A percentile compares a stretch with the other conserved stretches of the same genome.
Evolutionary conservation across 2,888 invertebrate genomes (phyloP).

Genomic region (Acanthosepion esculentum): DNA sequence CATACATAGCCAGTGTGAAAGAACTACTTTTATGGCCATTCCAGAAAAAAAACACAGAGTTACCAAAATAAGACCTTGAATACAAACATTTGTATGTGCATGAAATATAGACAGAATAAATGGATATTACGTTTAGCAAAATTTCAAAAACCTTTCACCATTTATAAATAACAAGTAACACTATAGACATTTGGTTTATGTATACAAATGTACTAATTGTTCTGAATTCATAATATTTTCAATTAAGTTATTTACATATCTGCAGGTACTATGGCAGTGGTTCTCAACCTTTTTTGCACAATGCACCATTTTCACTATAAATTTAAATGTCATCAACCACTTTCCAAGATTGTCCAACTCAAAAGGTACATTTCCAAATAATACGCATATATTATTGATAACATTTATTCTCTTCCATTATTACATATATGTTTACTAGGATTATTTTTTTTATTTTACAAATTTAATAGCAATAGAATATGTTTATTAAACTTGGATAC

Average conservation of each 20-base stretch:
- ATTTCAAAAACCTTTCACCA: slow-evolving; percentile 17
- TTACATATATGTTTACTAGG: no score
- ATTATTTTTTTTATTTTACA: no score
- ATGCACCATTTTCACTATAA: no score
- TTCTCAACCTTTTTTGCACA: no score
- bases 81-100: slow-evolving; percentile 33
- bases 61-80: slow-evolving; percentile 33
- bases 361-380: no score
- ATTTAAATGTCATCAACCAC: no score
- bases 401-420: no score
- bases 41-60: neutral
- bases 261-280: neutral
- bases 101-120: neutral
- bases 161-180: neutral
- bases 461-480: no score
- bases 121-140: neutral
- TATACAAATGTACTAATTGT: neutral
- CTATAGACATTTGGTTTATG: neutral
- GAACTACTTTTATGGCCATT: neutral
- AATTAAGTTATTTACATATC: neutral
- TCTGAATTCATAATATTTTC: neutral
- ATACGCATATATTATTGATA: no score
- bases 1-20: neutral
- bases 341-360: no score
- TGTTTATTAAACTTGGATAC: no score